phyloP scores from a whole-genome alignment of 2,888 invertebrate genomes.

The Creontiades dilutus region DNA sequence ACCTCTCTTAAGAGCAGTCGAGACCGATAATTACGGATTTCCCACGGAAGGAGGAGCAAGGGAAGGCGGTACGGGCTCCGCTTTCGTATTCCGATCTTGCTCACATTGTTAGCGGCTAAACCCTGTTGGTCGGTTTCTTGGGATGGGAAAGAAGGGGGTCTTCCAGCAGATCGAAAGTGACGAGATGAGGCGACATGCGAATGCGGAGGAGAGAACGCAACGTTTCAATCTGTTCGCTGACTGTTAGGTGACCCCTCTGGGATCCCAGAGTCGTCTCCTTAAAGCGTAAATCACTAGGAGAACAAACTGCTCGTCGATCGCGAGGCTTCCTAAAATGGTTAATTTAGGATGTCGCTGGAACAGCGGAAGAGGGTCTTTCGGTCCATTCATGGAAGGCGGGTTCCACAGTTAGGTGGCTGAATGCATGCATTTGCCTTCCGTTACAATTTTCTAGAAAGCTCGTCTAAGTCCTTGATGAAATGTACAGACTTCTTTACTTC shows the following conservation, averaged over 20 bases:
- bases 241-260: constrained; percentile 16
- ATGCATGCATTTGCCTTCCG: background rate
- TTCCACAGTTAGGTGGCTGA: constrained; percentile 24
- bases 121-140: constrained; percentile 9
- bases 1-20: constrained; percentile 23
- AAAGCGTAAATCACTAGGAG: constrained; percentile 53
- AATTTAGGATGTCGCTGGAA: constrained; percentile 60
- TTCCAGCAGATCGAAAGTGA: constrained; percentile 59
- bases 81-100: constrained; percentile 66
- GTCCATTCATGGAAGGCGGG: background rate
- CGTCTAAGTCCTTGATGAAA: too few relatives aligned
- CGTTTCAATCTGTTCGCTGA: constrained; percentile 57
- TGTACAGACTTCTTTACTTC: too few relatives aligned
- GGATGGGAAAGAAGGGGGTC: background rate
- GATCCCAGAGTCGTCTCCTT: background rate
- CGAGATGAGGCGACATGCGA: constrained; percentile 52
- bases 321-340: constrained; percentile 49
- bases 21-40: constrained; percentile 67
- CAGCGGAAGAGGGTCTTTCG: constrained; percentile 26
- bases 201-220: constrained; percentile 44
- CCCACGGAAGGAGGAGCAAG: constrained; percentile 62
- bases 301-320: constrained; percentile 54
- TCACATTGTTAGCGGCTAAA: constrained; percentile 65
- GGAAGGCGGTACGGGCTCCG: constrained; percentile 12
- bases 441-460: background rate